Evolutionary conservation across 2,113 vertebrate species (phyloP).

Genomic region (Mixornis gularis): DNA sequence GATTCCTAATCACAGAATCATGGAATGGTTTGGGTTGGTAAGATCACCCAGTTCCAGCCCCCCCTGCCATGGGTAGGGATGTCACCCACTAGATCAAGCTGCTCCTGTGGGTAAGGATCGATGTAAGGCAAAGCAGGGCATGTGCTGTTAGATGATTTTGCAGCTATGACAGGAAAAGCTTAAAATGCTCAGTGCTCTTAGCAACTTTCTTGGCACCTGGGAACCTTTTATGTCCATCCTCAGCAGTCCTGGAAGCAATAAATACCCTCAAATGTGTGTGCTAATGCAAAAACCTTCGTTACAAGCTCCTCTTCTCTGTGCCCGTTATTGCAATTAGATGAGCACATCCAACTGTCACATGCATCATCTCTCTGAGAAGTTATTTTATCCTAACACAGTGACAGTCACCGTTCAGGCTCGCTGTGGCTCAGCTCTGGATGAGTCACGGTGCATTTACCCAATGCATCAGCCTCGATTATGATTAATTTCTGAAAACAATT

Average conservation of each 20-base stretch:
- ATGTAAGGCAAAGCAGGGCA: neutral
- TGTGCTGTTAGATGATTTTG: neutral
- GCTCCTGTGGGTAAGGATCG: neutral
- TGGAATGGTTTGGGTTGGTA: neutral
- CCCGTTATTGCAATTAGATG: neutral
- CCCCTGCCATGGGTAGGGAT: neutral
- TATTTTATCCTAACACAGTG: neutral
- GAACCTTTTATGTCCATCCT: neutral
- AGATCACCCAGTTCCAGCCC: neutral
- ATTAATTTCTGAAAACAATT: constrained; percentile 34
- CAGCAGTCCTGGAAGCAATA: neutral
- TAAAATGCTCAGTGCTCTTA: neutral
- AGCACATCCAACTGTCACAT: constrained; percentile 21
- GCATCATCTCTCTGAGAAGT: neutral
- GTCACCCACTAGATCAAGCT: neutral
- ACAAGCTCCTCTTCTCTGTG: neutral
- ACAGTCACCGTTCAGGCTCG: neutral
- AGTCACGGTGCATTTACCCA: constrained; percentile 13
- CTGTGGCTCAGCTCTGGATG: neutral
- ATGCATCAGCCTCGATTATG: neutral
- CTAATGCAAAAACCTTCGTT: neutral
- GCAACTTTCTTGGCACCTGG: neutral
- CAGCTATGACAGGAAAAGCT: neutral
- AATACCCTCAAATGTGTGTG: neutral
- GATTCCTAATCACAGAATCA: neutral